Base-by-base conservation (phyloP, 2,797 vertebrate genomes). In the Denticeps clupeoides region DNA sequence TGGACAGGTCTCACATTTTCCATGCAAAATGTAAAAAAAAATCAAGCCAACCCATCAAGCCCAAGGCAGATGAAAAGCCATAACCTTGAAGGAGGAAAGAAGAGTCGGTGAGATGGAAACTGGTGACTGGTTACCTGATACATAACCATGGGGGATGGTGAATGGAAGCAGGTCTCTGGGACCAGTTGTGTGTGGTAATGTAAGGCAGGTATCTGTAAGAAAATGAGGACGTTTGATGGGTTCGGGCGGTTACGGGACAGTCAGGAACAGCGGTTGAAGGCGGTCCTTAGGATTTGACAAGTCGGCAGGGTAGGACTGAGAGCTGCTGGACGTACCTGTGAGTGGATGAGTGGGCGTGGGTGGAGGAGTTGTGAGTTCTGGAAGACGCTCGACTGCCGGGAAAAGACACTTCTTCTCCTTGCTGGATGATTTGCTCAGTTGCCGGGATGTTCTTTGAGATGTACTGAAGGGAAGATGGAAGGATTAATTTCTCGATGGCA, bases 311-410 rank as follows among this genome's bases (percentile, higher is more conserved):
- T 13, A 19, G 3, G 12, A 33, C 13, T 8, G 16, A 13, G 13
- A 16, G 32, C n/a, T n/a, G n/a, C n/a, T n/a, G 32, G 13, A 35
- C 49, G 71, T 71, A 89, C 87, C 93, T 93, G 80, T 96, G 90
- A 76, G 89, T 90, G 70, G 93, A 93, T 3, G 90, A 93, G 72
- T 90, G 91, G 41, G 88, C 90, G 67, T 83, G 87, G 44, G 91
- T 92, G 77, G 91, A 95, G 66, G 91, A 93, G 74, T 91, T 92
- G 75, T 94, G 92, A 56, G 93, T 96, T 9, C 90, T 91, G 71
- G 93, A 95, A 69, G 89, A 96, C 69, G 89, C 87, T 56, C 87
- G 91, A 73, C 92, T 97, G 76, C 88, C 87, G 0, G 91, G 89
- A 74, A 97, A 95, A 1, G 93, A 93, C 15, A 84, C 89, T 69